Base-by-base conservation (phyloP, 2,797 vertebrate genomes). In the Nannoperca obscura region DNA sequence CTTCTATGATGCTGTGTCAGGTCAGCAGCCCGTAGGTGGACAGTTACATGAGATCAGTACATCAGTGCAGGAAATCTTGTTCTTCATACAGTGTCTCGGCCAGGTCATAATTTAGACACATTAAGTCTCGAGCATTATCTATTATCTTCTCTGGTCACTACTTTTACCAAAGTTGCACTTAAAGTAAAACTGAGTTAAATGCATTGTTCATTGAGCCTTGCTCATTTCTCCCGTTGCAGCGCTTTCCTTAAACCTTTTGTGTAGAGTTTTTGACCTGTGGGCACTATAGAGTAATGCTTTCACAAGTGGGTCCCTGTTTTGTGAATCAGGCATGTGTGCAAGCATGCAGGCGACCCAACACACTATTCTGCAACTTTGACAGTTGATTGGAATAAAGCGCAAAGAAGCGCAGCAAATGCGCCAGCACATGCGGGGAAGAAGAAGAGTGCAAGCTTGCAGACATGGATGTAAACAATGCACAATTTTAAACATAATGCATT, bases 1-100 rank as follows among this genome's bases (percentile, higher is more conserved):
- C 82, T 98, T 98, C 96, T 97, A 96, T 86, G 97, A 98, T 66
- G 97, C 97, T 17, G 82, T 96, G 82, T 98, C 97, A 95, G 97
- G 97, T 99, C 81, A 90, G 93, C 90, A 90, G 85, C 57, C 47
- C 17, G 40, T 1, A 12, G 19, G 8, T 34, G 38, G 7, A 52
- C 52, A 13, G 34, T 58, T 20, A 40, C 9, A 19, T 3, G 2
- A 59, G 42, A 30, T 49, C 55, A 69, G 8, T 46, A 10, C 13
- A 30, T 47, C 46, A 69, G 6, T 40, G 10, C 10, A 53, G 10
- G 17, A 44, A 20, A 34, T 61, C 13, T 63, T 59, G 27, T 57
- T 71, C 10, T 36, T 38, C 19, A 71, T 50, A 13, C 10, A n/a
- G 50, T 40, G 30, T 47, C 24, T 60, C 46, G 8, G 13, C 32